A percentile compares a stretch with the other conserved stretches of the same genome.
phyloP scores from a whole-genome alignment of 2,888 invertebrate genomes.

The Lypha dubia region DNA sequence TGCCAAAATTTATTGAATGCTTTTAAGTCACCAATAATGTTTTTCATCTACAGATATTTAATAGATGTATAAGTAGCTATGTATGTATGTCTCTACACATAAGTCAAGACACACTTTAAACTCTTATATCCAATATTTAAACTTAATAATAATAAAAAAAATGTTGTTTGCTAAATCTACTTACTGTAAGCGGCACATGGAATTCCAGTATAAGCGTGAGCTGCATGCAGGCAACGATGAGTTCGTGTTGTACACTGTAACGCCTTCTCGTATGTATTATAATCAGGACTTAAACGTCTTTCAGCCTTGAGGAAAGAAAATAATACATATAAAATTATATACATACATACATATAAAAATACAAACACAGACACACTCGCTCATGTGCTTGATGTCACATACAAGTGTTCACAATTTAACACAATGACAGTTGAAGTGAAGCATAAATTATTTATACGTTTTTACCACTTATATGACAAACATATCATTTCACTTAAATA shows the following conservation, averaged over 20 bases:
- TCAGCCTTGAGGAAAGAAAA: slow-evolving; percentile 79
- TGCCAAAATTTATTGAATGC: too few species aligned
- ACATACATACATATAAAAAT: not conserved
- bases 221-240: slow-evolving; percentile 94
- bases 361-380: not conserved
- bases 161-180: slow-evolving; percentile 78
- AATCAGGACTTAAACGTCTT: slow-evolving; percentile 83
- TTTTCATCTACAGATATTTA: too few species aligned
- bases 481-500: not conserved
- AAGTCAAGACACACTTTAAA: not conserved
- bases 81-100: too few species aligned
- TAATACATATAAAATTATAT: not conserved
- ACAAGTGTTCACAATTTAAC: slow-evolving; percentile 25
- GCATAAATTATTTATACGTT: not conserved
- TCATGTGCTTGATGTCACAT: not conserved
- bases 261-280: slow-evolving; percentile 87
- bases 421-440: slow-evolving; percentile 10
- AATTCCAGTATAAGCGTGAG: slow-evolving; percentile 93
- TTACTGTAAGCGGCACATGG: slow-evolving; percentile 94
- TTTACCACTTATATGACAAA: slow-evolving; percentile 5
- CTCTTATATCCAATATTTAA: not conserved
- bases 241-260: slow-evolving; percentile 93
- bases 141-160: not conserved
- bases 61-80: too few species aligned
- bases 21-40: too few species aligned